Conservation (phyloP, 2,888 invertebrate species). For the Amiota communis region DNA sequence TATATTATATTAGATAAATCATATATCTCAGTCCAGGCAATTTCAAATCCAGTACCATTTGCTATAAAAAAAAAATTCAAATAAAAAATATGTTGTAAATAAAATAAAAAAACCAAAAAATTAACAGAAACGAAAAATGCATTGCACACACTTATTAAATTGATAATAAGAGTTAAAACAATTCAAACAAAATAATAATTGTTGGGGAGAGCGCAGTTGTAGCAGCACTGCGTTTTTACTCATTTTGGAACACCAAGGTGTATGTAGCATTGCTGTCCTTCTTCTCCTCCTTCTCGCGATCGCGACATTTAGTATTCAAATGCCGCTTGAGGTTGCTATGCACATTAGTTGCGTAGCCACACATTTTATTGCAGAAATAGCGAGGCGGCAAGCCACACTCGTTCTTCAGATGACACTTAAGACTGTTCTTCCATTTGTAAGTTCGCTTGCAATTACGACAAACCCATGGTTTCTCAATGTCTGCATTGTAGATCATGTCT, state of each 20-base stretch:
- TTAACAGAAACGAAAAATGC: neutral
- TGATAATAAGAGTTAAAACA: too few species aligned
- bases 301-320: conserved; percentile 73
- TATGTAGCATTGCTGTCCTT: conserved; percentile 57
- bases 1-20: neutral
- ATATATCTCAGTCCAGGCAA: conserved; percentile 2
- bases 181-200: too few species aligned
- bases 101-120: neutral
- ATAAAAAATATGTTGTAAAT: neutral
- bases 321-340: conserved; percentile 73
- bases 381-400: conserved; percentile 78
- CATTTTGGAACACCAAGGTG: conserved; percentile 67
- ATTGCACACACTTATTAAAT: too few species aligned
- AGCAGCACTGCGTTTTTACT: conserved; percentile 44
- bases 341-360: conserved; percentile 73
- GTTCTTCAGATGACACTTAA: conserved; percentile 81
- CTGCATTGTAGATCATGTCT: conserved; percentile 73
- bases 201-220: too few species aligned
- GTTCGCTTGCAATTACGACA: conserved; percentile 82
- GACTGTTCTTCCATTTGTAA: conserved; percentile 83
- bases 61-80: neutral
- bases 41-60: conserved; percentile 14
- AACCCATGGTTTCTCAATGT: conserved; percentile 74
- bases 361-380: conserved; percentile 73
- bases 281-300: conserved; percentile 64